These are phyloP conservation scores for Odontomachus brunneus DNA, from an alignment of 1,140 invertebrate genomes.

Conservation along the genomic window DNA sequence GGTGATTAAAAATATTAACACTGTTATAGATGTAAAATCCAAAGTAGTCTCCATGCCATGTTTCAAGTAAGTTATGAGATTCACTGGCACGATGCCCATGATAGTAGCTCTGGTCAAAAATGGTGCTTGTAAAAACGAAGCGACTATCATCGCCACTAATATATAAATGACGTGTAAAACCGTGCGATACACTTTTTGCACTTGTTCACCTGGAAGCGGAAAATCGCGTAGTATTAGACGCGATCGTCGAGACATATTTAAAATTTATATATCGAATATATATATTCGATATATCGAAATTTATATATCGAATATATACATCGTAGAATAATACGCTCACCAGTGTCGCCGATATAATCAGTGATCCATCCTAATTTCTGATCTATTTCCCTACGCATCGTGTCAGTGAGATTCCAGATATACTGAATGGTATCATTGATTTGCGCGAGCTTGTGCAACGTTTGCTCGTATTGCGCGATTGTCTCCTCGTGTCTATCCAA, in stretches of 20 bases:
- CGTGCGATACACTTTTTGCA: constrained; percentile 77
- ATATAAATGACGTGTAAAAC: constrained; percentile 78
- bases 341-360: constrained; percentile 86
- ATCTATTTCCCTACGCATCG: constrained; percentile 85
- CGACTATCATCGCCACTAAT: constrained; percentile 80
- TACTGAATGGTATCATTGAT: constrained; percentile 87
- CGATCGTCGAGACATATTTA: not conserved
- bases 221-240: not conserved
- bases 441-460: constrained; percentile 87
- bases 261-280: constrained; percentile 4
- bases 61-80: constrained; percentile 81
- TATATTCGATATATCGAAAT: too few relatives aligned
- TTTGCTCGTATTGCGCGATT: constrained; percentile 86
- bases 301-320: too few relatives aligned
- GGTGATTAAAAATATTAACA: constrained; percentile 81
- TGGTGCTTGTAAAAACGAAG: constrained; percentile 81
- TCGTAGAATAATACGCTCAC: constrained; percentile 77
- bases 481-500: constrained; percentile 81
- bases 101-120: constrained; percentile 78
- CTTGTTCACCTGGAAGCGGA: constrained; percentile 77
- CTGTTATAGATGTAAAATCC: constrained; percentile 81
- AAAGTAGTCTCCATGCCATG: constrained; percentile 79
- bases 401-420: constrained; percentile 85
- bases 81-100: constrained; percentile 80
- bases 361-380: constrained; percentile 87